Evolutionary conservation across 2,113 vertebrate species (phyloP).

Genomic region (Perognathus longimembris): DNA sequence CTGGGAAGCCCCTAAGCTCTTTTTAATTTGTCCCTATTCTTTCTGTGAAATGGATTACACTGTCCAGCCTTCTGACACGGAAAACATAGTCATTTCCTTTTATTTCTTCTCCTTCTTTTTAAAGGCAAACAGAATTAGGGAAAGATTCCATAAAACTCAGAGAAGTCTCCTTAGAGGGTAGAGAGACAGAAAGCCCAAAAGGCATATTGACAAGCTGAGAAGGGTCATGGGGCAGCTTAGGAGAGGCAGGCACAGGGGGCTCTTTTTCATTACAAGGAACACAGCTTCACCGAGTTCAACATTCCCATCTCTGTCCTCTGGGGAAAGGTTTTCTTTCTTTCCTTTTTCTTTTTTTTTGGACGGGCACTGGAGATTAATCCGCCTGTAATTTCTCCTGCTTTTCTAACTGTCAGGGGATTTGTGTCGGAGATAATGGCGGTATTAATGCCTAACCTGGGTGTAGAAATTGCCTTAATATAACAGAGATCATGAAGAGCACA

Average conservation of each 20-base stretch:
- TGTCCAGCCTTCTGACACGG: constrained; percentile 66
- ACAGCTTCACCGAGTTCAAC: constrained; percentile 83
- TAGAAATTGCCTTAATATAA: constrained; percentile 87
- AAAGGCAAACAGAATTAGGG: constrained; percentile 60
- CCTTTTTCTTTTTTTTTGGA: neutral
- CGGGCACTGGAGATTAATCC: constrained; percentile 85
- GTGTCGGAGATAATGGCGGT: constrained; percentile 83
- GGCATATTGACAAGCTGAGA: constrained; percentile 81
- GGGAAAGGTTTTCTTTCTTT: constrained; percentile 67
- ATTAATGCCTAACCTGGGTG: constrained; percentile 81
- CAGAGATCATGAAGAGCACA: constrained; percentile 70
- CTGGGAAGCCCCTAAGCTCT: constrained; percentile 55
- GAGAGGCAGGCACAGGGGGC: constrained; percentile 77
- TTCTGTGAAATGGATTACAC: constrained; percentile 79
- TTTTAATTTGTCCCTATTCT: neutral
- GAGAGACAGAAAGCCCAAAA: constrained; percentile 65
- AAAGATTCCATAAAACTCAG: constrained; percentile 73
- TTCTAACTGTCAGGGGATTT: constrained; percentile 84
- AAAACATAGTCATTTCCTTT: constrained; percentile 3
- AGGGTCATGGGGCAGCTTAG: constrained; percentile 55
- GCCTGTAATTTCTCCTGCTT: constrained; percentile 84
- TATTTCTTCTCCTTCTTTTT: constrained; percentile 14
- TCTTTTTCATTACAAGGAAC: constrained; percentile 85
- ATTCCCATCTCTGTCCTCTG: constrained; percentile 78
- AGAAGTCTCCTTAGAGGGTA: constrained; percentile 60